Evolutionary conservation across 2,113 vertebrate species (phyloP).

Genomic region (Ginglymostoma cirratum): DNA sequence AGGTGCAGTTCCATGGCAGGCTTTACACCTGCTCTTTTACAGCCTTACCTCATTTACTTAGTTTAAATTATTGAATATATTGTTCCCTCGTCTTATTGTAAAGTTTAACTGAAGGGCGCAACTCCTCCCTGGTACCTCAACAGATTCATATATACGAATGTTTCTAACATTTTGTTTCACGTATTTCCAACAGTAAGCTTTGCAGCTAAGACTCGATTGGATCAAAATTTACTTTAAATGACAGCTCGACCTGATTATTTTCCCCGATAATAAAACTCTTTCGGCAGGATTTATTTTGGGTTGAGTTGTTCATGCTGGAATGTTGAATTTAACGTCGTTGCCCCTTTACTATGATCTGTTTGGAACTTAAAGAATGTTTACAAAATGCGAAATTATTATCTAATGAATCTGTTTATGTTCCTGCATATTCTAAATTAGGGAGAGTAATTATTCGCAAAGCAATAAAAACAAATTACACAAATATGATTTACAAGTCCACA

Average conservation of each 20-base stretch:
- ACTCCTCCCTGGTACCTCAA: too few species aligned
- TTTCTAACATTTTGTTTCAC: neutral
- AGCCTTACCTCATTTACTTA: slow-evolving; percentile 27
- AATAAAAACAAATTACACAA: neutral
- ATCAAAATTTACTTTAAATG: neutral
- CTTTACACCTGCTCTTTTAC: slow-evolving; percentile 30
- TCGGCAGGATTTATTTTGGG: neutral
- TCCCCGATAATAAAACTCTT: neutral
- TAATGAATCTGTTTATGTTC: neutral
- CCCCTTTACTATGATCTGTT: neutral
- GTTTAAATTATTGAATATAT: slow-evolving; percentile 26
- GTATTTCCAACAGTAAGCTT: neutral
- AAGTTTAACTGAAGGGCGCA: neutral
- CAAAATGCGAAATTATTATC: neutral
- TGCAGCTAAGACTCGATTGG: too few species aligned
- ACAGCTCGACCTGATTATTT: neutral
- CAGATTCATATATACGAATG: neutral
- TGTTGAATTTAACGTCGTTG: neutral
- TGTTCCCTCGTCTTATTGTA: neutral
- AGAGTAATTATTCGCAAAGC: neutral
- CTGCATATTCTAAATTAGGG: neutral
- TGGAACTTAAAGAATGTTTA: neutral
- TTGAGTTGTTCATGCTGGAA: too few species aligned
- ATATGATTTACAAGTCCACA: neutral
- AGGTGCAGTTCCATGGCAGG: slow-evolving; percentile 13